phyloP scores from a whole-genome alignment of 2,888 invertebrate genomes.

The Cybosia mesomella region DNA sequence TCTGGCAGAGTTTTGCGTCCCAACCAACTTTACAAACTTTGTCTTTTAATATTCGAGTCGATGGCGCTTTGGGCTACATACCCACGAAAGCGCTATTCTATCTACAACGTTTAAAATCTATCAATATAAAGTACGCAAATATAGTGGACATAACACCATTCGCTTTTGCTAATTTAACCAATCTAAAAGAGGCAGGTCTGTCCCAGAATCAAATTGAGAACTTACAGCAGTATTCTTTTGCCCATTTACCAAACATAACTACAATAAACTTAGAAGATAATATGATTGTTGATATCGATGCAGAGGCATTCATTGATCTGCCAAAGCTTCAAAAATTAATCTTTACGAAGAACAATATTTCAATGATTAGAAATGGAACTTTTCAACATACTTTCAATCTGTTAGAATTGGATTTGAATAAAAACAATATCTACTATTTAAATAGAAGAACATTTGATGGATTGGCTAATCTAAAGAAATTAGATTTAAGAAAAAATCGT shows the following conservation, averaged over 20 bases:
- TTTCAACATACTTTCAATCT: constrained; percentile 91
- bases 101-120: constrained; percentile 88
- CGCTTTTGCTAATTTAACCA: constrained; percentile 91
- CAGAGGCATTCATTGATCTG: constrained; percentile 91
- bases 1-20: constrained; percentile 92
- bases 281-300: constrained; percentile 90
- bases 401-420: constrained; percentile 93
- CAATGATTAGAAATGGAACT: constrained; percentile 94
- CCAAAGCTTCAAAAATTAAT: constrained; percentile 91
- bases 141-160: constrained; percentile 90
- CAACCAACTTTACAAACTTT: constrained; percentile 91
- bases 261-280: constrained; percentile 92
- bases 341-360: constrained; percentile 95
- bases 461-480: constrained; percentile 90
- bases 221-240: constrained; percentile 90
- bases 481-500: constrained; percentile 91
- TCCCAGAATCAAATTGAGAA: constrained; percentile 90
- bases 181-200: constrained; percentile 89
- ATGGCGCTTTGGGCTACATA: constrained; percentile 90
- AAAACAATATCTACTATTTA: constrained; percentile 91
- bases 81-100: constrained; percentile 90
- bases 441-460: constrained; percentile 93
- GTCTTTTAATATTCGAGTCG: constrained; percentile 90
- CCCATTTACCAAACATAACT: constrained; percentile 90
- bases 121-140: constrained; percentile 91